These are phyloP conservation scores for Kryptolebias ocellatus DNA, from an alignment of 2,797 vertebrate species.

Conservation along the genomic window DNA sequence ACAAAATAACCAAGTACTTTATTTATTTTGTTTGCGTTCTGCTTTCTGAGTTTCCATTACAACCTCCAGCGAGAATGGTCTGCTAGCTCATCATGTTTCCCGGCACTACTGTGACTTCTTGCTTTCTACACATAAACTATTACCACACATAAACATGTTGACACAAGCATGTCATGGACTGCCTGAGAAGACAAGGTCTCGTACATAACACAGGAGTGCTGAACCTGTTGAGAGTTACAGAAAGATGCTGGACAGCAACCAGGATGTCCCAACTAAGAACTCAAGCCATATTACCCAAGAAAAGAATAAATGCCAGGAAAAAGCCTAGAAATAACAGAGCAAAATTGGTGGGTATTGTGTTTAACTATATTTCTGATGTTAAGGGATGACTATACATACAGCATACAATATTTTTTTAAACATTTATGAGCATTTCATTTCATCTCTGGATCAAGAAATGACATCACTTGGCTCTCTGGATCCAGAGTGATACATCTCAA, in stretches of 20 bases:
- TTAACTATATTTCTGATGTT: no score
- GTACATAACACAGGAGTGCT: constrained; percentile 29
- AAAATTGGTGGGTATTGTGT: not conserved
- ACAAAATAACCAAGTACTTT: not conserved
- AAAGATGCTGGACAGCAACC: constrained; percentile 52
- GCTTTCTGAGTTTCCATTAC: not conserved
- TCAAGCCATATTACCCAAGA: constrained; percentile 51
- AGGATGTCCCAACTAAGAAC: constrained; percentile 60
- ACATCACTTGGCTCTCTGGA: no score
- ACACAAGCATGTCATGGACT: constrained; percentile 42
- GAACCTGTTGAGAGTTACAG: constrained; percentile 20
- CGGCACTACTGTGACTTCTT: constrained; percentile 7
- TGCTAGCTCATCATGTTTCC: constrained; percentile 32
- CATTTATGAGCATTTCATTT: no score
- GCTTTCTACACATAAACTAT: constrained; percentile 33
- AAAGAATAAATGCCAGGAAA: constrained; percentile 50
- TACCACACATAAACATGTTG: constrained; percentile 53
- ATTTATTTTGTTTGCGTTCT: not conserved
- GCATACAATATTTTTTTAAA: no score
- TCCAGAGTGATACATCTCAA: no score
- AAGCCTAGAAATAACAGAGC: no score
- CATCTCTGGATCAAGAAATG: no score
- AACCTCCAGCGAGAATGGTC: constrained; percentile 8
- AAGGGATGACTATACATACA: no score
- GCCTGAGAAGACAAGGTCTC: constrained; percentile 48